Percentiles rank a stretch among this genome's conserved stretches.
Conservation (phyloP, 2,113 vertebrate species). For the Urocitellus parryii region DNA sequence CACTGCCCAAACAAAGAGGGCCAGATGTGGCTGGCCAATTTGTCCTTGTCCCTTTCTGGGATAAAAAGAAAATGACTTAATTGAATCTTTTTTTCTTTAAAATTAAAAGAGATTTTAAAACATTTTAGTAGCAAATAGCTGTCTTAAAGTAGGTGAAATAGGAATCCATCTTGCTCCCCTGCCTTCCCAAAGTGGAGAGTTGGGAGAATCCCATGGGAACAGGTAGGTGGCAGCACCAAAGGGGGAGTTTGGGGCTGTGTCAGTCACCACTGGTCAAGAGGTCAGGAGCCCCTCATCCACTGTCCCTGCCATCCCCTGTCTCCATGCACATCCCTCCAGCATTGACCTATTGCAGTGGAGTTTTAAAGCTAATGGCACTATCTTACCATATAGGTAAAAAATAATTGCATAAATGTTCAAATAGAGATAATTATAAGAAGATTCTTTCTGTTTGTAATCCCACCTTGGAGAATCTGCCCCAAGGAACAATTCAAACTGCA, state of each 20-base stretch:
- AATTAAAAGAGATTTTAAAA: constrained; percentile 54
- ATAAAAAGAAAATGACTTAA: constrained; percentile 66
- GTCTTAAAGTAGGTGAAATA: constrained; percentile 15
- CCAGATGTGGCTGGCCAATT: background rate
- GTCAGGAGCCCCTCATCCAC: rapidly evolving
- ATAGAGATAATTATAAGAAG: background rate
- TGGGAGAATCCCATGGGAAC: background rate
- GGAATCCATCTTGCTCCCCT: background rate
- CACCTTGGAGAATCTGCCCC: background rate
- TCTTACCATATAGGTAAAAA: background rate
- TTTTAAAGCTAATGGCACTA: background rate
- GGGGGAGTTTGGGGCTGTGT: rapidly evolving
- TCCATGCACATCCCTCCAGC: background rate
- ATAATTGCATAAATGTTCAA: background rate
- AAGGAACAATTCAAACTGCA: background rate
- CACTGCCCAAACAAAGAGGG: background rate
- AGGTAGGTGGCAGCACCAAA: background rate
- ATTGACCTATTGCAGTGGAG: background rate
- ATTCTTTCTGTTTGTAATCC: background rate
- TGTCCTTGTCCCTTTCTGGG: background rate
- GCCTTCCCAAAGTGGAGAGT: background rate
- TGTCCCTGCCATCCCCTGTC: rapidly evolving
- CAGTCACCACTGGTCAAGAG: rapidly evolving
- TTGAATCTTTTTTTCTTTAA: background rate
- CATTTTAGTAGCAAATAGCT: background rate